A percentile compares a stretch with the other conserved stretches of the same genome.
Evolutionary conservation across 2,113 vertebrate genomes (phyloP).

Genomic region (Pedionomus torquatus): DNA sequence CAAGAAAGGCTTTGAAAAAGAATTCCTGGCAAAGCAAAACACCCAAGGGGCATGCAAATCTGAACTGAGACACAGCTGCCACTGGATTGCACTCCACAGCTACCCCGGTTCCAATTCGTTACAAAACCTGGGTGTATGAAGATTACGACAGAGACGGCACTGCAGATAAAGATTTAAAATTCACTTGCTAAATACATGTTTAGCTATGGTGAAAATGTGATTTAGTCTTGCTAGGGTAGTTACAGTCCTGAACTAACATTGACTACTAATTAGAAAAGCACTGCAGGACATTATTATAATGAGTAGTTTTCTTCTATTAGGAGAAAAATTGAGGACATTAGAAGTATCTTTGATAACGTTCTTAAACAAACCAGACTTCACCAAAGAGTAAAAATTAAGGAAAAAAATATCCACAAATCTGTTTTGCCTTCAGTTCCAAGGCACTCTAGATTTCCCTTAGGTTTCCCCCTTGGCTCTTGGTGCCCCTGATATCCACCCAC

Average conservation of each 20-base stretch:
- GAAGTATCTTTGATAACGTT: background rate
- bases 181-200: background rate
- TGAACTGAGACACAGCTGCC: background rate
- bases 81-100: background rate
- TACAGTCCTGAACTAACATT: background rate
- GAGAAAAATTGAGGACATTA: background rate
- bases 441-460: background rate
- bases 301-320: background rate
- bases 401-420: fast-evolving
- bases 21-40: background rate
- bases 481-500: background rate
- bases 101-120: background rate
- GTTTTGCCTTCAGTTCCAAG: background rate
- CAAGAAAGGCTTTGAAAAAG: background rate
- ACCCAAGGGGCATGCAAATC: background rate
- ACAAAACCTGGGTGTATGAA: background rate
- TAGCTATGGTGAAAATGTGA: background rate
- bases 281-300: background rate
- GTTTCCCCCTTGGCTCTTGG: background rate
- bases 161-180: background rate
- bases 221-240: background rate
- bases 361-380: background rate
- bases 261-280: background rate
- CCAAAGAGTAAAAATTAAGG: background rate
- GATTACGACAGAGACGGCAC: background rate